Conservation (phyloP, 2,113 vertebrate genomes). For the Trogon melanurus region DNA sequence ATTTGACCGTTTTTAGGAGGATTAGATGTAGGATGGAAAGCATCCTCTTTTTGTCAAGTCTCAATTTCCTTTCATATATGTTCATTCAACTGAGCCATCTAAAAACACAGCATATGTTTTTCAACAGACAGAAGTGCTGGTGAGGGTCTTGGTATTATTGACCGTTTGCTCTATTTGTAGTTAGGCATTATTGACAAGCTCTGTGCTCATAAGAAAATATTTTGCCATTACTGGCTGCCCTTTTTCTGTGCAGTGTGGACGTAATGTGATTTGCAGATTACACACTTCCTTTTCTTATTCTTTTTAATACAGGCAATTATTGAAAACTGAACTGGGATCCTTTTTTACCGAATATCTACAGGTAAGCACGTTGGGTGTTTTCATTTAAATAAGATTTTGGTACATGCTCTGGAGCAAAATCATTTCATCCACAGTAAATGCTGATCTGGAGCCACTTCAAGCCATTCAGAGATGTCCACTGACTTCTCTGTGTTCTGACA, state of each 20-base stretch:
- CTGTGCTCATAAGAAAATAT: background rate
- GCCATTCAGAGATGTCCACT: background rate
- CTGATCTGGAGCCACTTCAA: background rate
- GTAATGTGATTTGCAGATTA: background rate
- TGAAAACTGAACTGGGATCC: slow-evolving; percentile 96
- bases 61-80: background rate
- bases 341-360: slow-evolving; percentile 97
- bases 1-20: background rate
- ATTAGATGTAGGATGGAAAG: background rate
- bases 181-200: background rate
- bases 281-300: background rate
- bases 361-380: slow-evolving; percentile 67
- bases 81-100: background rate
- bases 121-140: background rate
- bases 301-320: slow-evolving; percentile 83
- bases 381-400: background rate
- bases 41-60: background rate
- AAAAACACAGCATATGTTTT: background rate
- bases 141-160: background rate
- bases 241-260: background rate
- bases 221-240: background rate
- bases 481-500: background rate
- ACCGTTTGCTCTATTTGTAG: background rate
- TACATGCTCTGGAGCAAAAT: background rate
- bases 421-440: background rate